Base-by-base conservation (phyloP, 2,113 vertebrate species). In the Seriola dumerili region DNA sequence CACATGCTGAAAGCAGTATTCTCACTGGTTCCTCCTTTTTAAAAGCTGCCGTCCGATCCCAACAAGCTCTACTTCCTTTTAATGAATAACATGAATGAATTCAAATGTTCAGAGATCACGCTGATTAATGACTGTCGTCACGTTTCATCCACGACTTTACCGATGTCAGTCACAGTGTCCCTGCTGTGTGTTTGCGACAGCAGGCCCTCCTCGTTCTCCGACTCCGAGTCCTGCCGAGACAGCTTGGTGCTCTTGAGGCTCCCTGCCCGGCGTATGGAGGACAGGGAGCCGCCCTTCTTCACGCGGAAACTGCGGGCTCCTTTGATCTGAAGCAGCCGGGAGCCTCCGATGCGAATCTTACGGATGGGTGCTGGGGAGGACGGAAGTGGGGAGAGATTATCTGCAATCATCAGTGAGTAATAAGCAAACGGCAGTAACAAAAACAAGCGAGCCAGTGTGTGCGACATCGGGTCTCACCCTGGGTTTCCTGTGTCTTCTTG, bases 161-260 rank as follows among this genome's bases (percentile, higher is more conserved):
- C 98, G 89, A 99, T 98, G 94, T 99, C 98, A 81, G 98, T 99
- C 85, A 99, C 97, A 58, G 98, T 99, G 96, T 99, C 98, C 94
- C 98, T 97, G 97, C 98, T 99, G 88, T 99, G 98, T 50, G 97
- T 99, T 93, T 99, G 97, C 84, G 97, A 99, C 91, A 99, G 96
- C 94, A 98, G 95, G 80, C 97, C 97, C 68, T 97, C 98, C 68
- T 99, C 98, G 91, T 98, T 99, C 95, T 99, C 98, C 46, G 98
- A 99, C 95, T 98, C 98, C 4, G 98, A 99, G 94, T 99, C 98
- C 95, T 99, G 98, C 87, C 98, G 96, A 89, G 98, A 97, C 94
- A 99, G 92, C 95, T 99, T 99, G 95, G 97, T 98, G 96, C 98
- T 99, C 96, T 99, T 99, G 93, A 99, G 96, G 95, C 98, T 99